Base-by-base conservation (phyloP, 2,888 invertebrate species). In the Pecten maximus region DNA sequence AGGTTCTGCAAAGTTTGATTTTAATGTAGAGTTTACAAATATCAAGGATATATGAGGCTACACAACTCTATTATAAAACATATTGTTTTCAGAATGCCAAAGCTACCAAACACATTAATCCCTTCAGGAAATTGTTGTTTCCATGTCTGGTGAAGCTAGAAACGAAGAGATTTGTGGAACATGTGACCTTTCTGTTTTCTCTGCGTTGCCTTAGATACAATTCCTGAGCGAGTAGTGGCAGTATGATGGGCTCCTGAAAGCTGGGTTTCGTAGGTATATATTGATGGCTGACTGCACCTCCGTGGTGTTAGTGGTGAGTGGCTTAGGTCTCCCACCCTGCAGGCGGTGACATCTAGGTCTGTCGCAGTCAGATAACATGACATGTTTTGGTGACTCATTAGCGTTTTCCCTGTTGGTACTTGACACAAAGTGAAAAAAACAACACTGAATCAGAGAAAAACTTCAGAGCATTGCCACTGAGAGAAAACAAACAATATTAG, bases 181-280 rank as follows among this genome's bases (percentile, higher is more conserved):
- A 74, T 28, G 35, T 74, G 74, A 74, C 74, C 74, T 74, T 74
- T 74, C 74, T 74, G 74, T 74, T 74, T 74, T 74, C 35, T 35
- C 28, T 0, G 74, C 35, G 74, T 74, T 74, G 74, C 74, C 74
- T 28, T 74, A 74, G 74, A 74, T 74, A 74, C 74, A 16, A 35
- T 35, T 35, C 74, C 74, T 74, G 28, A 10, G 74, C 28, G 74
- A 74, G 74, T 74, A 35, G 74, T 10, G 74, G 0, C 35, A 0
- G 74, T 35, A 74, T 74, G 6, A 28, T 74, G 3, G 74, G 74
- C 74, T 74, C 74, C 35, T 23, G 10, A 23, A 74, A 74, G 74
- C 74, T 74, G 28, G 74, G 74, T 6, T 74, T 74, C 35, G 74
- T 74, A 74, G 74, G 35, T 74, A 74, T 35, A 74, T 35, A 35